Evolutionary conservation across 2,797 vertebrate species (phyloP).

Genomic region (Borostomias antarcticus): DNA sequence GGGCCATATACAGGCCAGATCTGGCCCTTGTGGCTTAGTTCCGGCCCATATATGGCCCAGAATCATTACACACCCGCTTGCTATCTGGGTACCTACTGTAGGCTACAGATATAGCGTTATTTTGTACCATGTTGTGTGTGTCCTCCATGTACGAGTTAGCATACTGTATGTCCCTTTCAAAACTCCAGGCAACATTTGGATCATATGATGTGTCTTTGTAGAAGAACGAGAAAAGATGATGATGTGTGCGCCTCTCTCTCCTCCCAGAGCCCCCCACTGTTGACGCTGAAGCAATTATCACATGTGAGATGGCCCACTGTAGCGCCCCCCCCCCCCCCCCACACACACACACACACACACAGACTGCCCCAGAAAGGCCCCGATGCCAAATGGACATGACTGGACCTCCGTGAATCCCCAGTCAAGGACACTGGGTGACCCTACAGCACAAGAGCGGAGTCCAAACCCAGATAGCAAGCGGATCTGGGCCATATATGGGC

Average conservation of each 20-base stretch:
- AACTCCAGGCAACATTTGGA: neutral
- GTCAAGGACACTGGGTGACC: conserved; percentile 65
- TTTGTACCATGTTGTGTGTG: neutral
- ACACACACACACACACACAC: too few species aligned
- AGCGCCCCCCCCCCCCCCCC: too few species aligned
- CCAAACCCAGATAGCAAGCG: too few species aligned
- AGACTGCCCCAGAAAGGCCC: conserved; percentile 44
- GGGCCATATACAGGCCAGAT: too few species aligned
- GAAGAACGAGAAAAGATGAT: conserved; percentile 1
- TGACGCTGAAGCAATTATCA: conserved; percentile 73
- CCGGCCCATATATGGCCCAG: too few species aligned
- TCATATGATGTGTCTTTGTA: too few species aligned
- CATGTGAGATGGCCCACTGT: too few species aligned
- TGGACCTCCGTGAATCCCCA: conserved; percentile 53
- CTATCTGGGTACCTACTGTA: too few species aligned
- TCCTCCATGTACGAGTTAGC: neutral
- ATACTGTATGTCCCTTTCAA: neutral
- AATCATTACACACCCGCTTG: too few species aligned
- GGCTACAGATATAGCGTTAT: too few species aligned
- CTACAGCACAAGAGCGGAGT: conserved; percentile 59
- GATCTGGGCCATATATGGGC: too few species aligned
- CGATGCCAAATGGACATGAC: conserved; percentile 56
- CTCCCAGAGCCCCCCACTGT: conserved; percentile 53
- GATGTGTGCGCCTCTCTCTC: conserved; percentile 49
- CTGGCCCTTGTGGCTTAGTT: too few species aligned